Percentiles rank a stretch among this genome's conserved stretches.
These are phyloP conservation scores for Corythoichthys intestinalis DNA, from an alignment of 2,113 vertebrate species.

Conservation along the genomic window DNA sequence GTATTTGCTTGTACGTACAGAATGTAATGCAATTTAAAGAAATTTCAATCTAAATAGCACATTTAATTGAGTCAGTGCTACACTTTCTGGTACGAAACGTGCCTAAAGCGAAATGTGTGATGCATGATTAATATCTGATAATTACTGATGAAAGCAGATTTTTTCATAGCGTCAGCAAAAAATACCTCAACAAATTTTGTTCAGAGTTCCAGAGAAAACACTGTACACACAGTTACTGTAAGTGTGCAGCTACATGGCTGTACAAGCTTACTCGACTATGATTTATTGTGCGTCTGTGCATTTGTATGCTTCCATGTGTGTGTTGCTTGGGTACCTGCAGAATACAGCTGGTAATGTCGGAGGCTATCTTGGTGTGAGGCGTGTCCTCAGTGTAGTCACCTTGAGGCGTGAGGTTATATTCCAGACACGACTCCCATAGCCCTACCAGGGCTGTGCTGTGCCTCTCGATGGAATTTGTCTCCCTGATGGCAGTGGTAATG, in stretches of 20 bases:
- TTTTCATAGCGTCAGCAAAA: background rate
- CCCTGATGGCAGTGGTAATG: conserved; percentile 90
- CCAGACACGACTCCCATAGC: conserved; percentile 93
- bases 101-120: conserved; percentile 1
- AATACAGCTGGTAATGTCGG: conserved; percentile 96
- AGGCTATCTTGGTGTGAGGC: conserved; percentile 92
- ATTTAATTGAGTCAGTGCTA: background rate
- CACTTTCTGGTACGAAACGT: background rate
- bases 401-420: conserved; percentile 82
- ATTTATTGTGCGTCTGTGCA: background rate
- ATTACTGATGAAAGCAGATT: background rate
- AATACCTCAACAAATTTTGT: background rate
- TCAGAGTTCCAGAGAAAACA: background rate
- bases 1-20: background rate
- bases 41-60: background rate
- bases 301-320: background rate
- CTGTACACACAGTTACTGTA: background rate
- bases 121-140: conserved; percentile 3
- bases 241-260: background rate
- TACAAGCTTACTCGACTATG: background rate
- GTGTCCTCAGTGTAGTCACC: conserved; percentile 83
- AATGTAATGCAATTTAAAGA: background rate
- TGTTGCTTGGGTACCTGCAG: conserved; percentile 79
- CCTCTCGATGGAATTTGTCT: conserved; percentile 83
- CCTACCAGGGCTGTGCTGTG: conserved; percentile 84